Base-by-base conservation (phyloP, 2,888 invertebrate genomes). In the Germaria angustata region DNA sequence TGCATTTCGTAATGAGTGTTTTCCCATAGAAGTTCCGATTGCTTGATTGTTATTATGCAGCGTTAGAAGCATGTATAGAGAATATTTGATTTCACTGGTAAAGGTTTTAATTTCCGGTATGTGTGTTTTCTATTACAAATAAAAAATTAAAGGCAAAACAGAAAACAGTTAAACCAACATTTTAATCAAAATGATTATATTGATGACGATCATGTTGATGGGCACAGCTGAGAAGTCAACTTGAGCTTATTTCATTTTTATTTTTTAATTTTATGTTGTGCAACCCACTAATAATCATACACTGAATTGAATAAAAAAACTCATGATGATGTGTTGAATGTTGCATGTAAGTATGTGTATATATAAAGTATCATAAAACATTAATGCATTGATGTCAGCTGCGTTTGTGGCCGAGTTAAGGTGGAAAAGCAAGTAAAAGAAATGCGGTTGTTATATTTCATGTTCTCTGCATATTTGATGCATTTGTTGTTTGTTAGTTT, bases 321-420 rank as follows among this genome's bases (percentile, higher is more conserved):
- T 9, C 11, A 39, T 72, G 75, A 80, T 83, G 72, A 83, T 72
- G 72, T 83, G 80, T 34, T 63, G 72, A 57, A 68, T 80, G 68
- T 72, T 17, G 13, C 15, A 15, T 13, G 4, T 7, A 5, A 32
- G 17, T 17, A 11, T n/a, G 20, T 17, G n/a, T 34, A 13, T 9
- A 13, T 15, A 8, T 8, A 2, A 15, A 8, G 7, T 28, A n/a
- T 7, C 8, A 32, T 32, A 15, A 24, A 53, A 53, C 9, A 11
- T 9, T 32, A 32, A 6, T n/a, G n/a, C n/a, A n/a, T n/a, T n/a
- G n/a, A n/a, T n/a, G n/a, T 46, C 20, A 46, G 20, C 46, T 22
- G 46, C 2, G 41, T 17, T 44, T 44, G 1, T 15, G 20, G 22
- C 46, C 46, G 22, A 11, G 22, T 46, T 20, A 24, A 24, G 51